Evolutionary conservation across 2,113 vertebrate genomes (phyloP).

Genomic region (Psettodes erumei): DNA sequence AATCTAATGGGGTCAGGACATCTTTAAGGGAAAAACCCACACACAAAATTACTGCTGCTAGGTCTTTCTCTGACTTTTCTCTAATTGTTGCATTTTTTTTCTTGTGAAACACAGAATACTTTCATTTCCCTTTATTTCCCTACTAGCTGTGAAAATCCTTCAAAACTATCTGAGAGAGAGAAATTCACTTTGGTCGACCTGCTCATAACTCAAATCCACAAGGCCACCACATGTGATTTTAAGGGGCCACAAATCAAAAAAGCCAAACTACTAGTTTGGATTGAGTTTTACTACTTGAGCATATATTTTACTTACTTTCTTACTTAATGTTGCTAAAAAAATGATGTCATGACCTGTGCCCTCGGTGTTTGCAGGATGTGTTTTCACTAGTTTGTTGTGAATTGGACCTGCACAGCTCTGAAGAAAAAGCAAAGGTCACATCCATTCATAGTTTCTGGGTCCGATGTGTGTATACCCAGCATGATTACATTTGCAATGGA

Average conservation of each 20-base stretch:
- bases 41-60: neutral
- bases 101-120: neutral
- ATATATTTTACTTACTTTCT: neutral
- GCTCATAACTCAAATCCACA: too few species aligned
- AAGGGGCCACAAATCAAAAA: too few species aligned
- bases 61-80: neutral
- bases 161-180: too few species aligned
- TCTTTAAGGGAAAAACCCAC: neutral
- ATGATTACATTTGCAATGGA: slow-evolving; percentile 39
- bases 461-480: neutral
- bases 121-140: too few species aligned
- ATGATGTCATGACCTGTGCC: neutral
- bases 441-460: neutral
- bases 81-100: neutral
- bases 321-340: too few species aligned
- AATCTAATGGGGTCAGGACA: neutral
- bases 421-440: neutral
- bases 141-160: too few species aligned
- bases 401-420: neutral
- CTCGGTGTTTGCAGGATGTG: neutral
- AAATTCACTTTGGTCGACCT: too few species aligned
- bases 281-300: neutral
- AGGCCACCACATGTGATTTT: too few species aligned
- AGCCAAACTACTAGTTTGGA: too few species aligned
- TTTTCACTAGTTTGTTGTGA: too few species aligned